Evolutionary conservation across 2,888 invertebrate genomes (phyloP).

Genomic region (Cecidostiba fungosa): DNA sequence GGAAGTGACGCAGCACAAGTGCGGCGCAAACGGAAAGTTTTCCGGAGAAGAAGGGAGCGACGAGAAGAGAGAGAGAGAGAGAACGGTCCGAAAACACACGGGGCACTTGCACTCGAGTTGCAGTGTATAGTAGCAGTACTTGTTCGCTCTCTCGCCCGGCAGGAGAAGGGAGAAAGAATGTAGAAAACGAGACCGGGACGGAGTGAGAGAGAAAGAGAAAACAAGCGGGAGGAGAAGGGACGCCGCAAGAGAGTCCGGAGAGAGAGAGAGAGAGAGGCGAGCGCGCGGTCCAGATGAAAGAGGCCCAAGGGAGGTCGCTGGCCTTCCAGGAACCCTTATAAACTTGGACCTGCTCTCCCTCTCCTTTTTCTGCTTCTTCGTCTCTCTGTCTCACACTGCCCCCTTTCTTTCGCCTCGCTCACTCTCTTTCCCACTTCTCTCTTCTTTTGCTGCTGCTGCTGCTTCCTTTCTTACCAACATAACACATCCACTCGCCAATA

Average conservation of each 20-base stretch:
- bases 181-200: slow-evolving; percentile 61
- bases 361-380: slow-evolving; percentile 66
- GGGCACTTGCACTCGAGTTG: slow-evolving; percentile 28
- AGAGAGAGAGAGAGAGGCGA: slow-evolving; percentile 46
- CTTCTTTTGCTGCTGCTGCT: slow-evolving; percentile 49
- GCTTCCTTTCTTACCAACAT: slow-evolving; percentile 57
- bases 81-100: slow-evolving; percentile 34
- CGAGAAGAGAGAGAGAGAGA: neutral
- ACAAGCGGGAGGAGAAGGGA: slow-evolving; percentile 21
- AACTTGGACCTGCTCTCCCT: slow-evolving; percentile 75
- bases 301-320: slow-evolving; percentile 77
- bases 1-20: slow-evolving; percentile 48
- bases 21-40: slow-evolving; percentile 30
- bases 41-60: slow-evolving; percentile 7
- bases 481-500: slow-evolving; percentile 64
- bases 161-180: slow-evolving; percentile 51
- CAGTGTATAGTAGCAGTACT: neutral
- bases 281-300: slow-evolving; percentile 73
- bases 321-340: slow-evolving; percentile 79
- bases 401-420: slow-evolving; percentile 28
- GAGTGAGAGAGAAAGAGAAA: slow-evolving; percentile 21
- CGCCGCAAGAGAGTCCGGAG: slow-evolving; percentile 35
- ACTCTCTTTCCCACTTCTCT: slow-evolving; percentile 56
- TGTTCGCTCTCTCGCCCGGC: neutral
- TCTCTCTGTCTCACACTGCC: slow-evolving; percentile 48